Evolutionary conservation across 1,140 invertebrate genomes (phyloP).

Genomic region (Lordiphosa mommai): DNA sequence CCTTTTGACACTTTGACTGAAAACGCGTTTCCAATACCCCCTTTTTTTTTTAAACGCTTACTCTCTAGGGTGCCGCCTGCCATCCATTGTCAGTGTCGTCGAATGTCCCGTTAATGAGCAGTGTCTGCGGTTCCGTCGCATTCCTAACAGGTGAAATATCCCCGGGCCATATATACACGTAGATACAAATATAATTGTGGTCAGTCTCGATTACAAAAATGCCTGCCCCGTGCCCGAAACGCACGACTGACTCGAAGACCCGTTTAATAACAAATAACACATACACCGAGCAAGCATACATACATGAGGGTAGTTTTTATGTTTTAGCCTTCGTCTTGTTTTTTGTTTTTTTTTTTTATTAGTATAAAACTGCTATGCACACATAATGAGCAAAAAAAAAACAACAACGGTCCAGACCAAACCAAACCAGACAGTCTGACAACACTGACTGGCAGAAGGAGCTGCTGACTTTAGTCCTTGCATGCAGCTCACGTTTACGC

Average conservation of each 20-base stretch:
- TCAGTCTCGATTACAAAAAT: constrained; percentile 69
- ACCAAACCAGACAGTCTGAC: constrained; percentile 29
- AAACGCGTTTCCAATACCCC: neutral
- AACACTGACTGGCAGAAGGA: constrained; percentile 17
- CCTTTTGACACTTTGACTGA: constrained; percentile 42
- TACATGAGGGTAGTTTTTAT: constrained; percentile 54
- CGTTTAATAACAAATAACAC: constrained; percentile 65
- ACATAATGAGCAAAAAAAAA: constrained; percentile 70
- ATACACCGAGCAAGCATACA: constrained; percentile 12
- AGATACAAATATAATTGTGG: constrained; percentile 44
- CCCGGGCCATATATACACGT: neutral
- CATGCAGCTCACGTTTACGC: constrained; percentile 66
- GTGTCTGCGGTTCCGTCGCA: constrained; percentile 9
- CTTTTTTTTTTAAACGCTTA: neutral
- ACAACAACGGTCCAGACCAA: constrained; percentile 12
- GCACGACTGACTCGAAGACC: constrained; percentile 41
- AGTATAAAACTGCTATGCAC: constrained; percentile 30
- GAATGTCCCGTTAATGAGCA: constrained; percentile 45
- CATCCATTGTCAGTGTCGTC: neutral
- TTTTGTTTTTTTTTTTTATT: constrained; percentile 31
- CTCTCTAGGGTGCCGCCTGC: neutral
- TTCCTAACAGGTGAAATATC: constrained; percentile 33
- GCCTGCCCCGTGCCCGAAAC: constrained; percentile 34
- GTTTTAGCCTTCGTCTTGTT: constrained; percentile 9
- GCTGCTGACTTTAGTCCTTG: neutral